These are phyloP conservation scores for Nomada fucata DNA, from an alignment of 2,888 invertebrate species.

Conservation along the genomic window DNA sequence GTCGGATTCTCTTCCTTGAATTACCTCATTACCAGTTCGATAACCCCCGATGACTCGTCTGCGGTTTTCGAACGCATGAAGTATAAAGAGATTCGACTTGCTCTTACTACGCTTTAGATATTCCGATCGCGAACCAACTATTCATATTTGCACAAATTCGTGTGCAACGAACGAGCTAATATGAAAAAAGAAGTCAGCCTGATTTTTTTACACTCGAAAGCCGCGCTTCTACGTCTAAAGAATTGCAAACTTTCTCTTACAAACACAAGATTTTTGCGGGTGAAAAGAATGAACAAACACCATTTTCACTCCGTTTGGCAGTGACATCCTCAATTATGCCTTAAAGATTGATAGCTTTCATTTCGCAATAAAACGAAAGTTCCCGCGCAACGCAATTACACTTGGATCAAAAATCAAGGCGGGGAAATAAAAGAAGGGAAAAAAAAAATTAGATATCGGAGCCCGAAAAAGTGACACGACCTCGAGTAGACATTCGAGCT, in stretches of 20 bases:
- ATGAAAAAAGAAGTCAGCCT: neutral
- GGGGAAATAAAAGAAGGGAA: no score
- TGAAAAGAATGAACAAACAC: no score
- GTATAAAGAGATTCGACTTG: no score
- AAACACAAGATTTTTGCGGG: neutral
- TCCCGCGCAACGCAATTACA: no score
- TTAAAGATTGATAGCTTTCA: no score
- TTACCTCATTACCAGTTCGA: slow-evolving; percentile 11
- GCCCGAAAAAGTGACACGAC: neutral
- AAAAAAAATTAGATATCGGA: no score
- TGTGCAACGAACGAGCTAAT: no score
- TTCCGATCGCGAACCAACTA: neutral
- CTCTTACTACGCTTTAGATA: neutral
- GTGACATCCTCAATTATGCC: no score
- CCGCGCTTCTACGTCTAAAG: neutral
- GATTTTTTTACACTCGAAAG: neutral
- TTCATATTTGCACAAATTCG: neutral
- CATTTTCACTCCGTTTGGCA: no score
- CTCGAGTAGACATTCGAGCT: slow-evolving; percentile 22
- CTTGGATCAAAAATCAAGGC: no score
- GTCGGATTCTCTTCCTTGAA: slow-evolving; percentile 1
- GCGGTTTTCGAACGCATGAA: neutral
- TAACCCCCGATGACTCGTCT: slow-evolving; percentile 10
- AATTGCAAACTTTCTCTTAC: slow-evolving; percentile 1
- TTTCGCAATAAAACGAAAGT: no score